phyloP scores from a whole-genome alignment of 2,797 vertebrate genomes.

The Coregonus sp. region DNA sequence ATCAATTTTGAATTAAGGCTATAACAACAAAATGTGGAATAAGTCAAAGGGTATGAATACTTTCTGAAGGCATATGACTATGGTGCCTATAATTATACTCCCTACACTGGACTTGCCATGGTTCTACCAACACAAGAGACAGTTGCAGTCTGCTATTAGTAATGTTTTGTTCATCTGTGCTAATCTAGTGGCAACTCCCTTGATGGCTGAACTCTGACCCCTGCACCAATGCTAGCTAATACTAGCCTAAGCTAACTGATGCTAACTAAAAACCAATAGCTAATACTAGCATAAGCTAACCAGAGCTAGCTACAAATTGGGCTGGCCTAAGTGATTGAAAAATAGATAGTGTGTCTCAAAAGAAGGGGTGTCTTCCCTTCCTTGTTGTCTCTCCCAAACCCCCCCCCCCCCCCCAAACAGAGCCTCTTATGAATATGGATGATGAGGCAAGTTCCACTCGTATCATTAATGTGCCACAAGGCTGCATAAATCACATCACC shows the following conservation, averaged over 20 bases:
- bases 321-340: not conserved
- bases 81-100: not conserved
- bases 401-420: not conserved
- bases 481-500: conserved; percentile 35
- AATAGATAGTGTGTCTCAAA: not conserved
- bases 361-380: not conserved
- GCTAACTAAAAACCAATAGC: not conserved
- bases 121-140: not conserved
- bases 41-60: too few species aligned
- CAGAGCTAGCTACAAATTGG: not conserved
- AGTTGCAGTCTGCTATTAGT: not conserved
- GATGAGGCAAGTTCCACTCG: conserved; percentile 7
- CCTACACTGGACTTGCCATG: not conserved
- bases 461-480: conserved; percentile 42
- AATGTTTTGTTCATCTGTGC: conserved; percentile 27
- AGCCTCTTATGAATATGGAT: conserved; percentile 25
- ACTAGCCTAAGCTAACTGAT: not conserved
- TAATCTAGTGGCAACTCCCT: conserved; percentile 24
- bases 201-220: conserved; percentile 9
- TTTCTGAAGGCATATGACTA: not conserved
- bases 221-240: conserved; percentile 3
- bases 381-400: too few species aligned
- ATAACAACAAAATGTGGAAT: not conserved
- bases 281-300: not conserved
- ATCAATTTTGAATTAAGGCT: too few species aligned